Percentiles rank a stretch among this genome's conserved stretches.
These are phyloP conservation scores for Falco concolor DNA, from an alignment of 2,797 vertebrate genomes.

Conservation along the genomic window DNA sequence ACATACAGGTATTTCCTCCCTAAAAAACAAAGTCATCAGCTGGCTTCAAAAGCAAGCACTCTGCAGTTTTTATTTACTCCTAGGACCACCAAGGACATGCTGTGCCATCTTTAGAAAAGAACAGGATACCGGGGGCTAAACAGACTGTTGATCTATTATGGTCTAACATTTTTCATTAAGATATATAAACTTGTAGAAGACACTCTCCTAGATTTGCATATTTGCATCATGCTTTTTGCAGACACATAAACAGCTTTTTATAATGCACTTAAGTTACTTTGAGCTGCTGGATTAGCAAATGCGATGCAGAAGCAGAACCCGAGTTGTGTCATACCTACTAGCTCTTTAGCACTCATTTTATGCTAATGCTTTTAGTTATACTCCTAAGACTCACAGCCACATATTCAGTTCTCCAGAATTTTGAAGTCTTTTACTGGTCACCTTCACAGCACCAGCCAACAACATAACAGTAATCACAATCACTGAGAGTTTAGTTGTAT, in stretches of 20 bases:
- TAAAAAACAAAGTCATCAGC: neutral
- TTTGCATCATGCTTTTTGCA: neutral
- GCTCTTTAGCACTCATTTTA: neutral
- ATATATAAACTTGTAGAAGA: slow-evolving; percentile 3
- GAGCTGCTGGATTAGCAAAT: neutral
- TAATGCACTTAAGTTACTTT: neutral
- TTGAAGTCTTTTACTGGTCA: neutral
- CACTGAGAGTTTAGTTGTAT: neutral
- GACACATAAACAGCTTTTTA: neutral
- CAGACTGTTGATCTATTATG: neutral
- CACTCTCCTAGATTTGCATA: neutral
- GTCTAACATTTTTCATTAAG: slow-evolving; percentile 20
- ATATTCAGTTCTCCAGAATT: neutral
- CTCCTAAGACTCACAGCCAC: neutral
- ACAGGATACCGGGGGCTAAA: neutral
- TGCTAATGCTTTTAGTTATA: neutral
- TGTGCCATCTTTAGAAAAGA: neutral
- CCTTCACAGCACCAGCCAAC: neutral
- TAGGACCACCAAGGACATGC: neutral
- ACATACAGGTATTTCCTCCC: neutral
- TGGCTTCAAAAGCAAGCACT: neutral
- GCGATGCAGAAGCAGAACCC: neutral
- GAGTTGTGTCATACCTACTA: neutral
- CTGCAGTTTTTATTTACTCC: neutral
- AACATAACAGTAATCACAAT: neutral